Percentiles rank a stretch among this genome's conserved stretches.
These are phyloP conservation scores for Propsilocerus akamusi DNA, from an alignment of 1,140 invertebrate genomes.

Conservation along the genomic window DNA sequence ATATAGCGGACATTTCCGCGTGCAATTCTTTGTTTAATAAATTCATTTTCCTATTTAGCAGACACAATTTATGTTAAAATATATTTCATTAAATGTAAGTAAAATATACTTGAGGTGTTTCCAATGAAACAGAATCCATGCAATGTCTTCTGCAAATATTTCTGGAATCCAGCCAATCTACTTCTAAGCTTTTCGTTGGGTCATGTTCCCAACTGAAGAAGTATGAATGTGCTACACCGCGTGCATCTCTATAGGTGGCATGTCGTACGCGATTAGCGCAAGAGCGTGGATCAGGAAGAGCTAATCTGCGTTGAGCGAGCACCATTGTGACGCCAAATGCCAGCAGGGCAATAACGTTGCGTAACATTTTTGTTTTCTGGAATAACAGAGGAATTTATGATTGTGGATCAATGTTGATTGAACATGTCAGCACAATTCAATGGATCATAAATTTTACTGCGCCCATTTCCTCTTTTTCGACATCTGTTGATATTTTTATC, in stretches of 20 bases:
- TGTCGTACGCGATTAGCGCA: constrained; percentile 78
- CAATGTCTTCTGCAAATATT: constrained; percentile 85
- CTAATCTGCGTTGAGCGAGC: constrained; percentile 60
- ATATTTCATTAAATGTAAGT: neutral
- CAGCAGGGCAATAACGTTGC: constrained; percentile 30
- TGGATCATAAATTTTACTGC: too few relatives aligned
- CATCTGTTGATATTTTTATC: too few relatives aligned
- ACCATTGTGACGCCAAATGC: constrained; percentile 43
- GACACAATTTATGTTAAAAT: neutral
- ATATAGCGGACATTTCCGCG: constrained; percentile 56
- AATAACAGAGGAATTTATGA: neutral
- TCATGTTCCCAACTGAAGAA: constrained; percentile 88
- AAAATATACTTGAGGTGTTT: constrained; percentile 48
- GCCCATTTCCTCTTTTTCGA: neutral
- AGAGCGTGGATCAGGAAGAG: constrained; percentile 70
- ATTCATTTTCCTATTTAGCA: constrained; percentile 55
- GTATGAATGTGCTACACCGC: constrained; percentile 72
- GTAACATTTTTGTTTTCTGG: neutral
- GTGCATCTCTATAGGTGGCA: constrained; percentile 64
- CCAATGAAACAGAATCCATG: constrained; percentile 80
- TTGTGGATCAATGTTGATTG: too few relatives aligned
- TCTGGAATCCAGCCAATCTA: constrained; percentile 76
- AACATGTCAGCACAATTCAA: too few relatives aligned
- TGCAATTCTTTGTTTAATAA: constrained; percentile 66
- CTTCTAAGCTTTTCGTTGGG: constrained; percentile 66